These are phyloP conservation scores for Hypomecis atomaria DNA, from an alignment of 2,888 invertebrate species.

Conservation along the genomic window DNA sequence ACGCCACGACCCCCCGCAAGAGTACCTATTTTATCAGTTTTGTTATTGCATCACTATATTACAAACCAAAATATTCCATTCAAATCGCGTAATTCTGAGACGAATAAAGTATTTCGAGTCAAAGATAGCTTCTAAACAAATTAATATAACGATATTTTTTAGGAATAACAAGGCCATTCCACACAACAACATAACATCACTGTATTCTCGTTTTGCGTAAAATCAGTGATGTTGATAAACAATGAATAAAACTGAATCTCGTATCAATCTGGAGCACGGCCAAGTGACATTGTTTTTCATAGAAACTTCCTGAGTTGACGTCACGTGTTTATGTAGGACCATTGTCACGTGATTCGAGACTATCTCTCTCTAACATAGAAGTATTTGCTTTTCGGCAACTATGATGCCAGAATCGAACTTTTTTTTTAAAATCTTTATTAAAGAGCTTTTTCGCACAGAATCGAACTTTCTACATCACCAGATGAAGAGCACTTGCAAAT, in stretches of 20 bases:
- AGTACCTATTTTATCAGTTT: too few species aligned
- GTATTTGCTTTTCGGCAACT: not conserved
- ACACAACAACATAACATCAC: not conserved
- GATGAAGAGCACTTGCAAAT: too few species aligned
- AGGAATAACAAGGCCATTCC: not conserved
- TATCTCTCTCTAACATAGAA: not conserved
- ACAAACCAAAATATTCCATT: too few species aligned
- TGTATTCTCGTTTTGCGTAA: conserved; percentile 3
- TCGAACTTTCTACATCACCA: too few species aligned
- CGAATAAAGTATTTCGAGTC: too few species aligned
- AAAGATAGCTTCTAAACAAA: not conserved
- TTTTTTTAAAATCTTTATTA: too few species aligned
- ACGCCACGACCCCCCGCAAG: too few species aligned
- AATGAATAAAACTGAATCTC: conserved; percentile 7
- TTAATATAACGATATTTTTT: not conserved
- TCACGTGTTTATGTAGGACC: conserved; percentile 1
- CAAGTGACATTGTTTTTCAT: conserved; percentile 21
- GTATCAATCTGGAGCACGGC: conserved; percentile 15
- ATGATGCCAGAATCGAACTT: too few species aligned
- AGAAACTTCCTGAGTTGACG: conserved; percentile 12
- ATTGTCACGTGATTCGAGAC: conserved; percentile 13
- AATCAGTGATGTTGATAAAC: conserved; percentile 4
- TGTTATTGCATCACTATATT: too few species aligned
- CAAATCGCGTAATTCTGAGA: too few species aligned
- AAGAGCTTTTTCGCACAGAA: too few species aligned